Evolutionary conservation across 2,113 vertebrate genomes (phyloP).

Genomic region (Mastomys natalensis): DNA sequence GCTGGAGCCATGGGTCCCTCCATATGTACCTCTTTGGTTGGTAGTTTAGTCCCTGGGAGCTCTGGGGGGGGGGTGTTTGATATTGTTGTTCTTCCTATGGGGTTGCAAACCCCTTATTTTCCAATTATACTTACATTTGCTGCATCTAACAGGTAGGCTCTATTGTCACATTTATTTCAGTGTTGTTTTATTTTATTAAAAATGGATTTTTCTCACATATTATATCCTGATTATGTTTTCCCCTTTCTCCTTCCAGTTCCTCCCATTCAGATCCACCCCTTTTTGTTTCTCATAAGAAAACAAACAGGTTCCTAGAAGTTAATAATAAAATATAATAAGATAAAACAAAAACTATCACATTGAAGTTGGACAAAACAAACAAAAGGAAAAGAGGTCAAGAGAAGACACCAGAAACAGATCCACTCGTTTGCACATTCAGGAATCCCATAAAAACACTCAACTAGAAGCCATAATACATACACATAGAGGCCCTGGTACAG

Average conservation of each 20-base stretch:
- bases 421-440: background rate
- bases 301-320: background rate
- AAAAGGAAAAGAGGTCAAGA: background rate
- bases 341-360: background rate
- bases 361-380: background rate
- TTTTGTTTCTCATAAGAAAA: background rate
- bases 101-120: background rate
- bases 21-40: too few species aligned
- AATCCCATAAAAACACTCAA: background rate
- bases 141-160: background rate
- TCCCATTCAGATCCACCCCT: background rate
- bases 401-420: background rate
- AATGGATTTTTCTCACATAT: background rate
- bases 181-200: background rate
- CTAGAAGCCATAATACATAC: background rate
- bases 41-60: too few species aligned
- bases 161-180: background rate
- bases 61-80: too few species aligned
- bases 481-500: background rate
- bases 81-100: too few species aligned
- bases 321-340: background rate
- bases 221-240: background rate
- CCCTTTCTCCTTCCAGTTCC: background rate
- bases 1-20: too few species aligned
- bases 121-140: background rate